Evolutionary conservation across 2,797 vertebrate genomes (phyloP).

Genomic region (Tachyglossus aculeatus): DNA sequence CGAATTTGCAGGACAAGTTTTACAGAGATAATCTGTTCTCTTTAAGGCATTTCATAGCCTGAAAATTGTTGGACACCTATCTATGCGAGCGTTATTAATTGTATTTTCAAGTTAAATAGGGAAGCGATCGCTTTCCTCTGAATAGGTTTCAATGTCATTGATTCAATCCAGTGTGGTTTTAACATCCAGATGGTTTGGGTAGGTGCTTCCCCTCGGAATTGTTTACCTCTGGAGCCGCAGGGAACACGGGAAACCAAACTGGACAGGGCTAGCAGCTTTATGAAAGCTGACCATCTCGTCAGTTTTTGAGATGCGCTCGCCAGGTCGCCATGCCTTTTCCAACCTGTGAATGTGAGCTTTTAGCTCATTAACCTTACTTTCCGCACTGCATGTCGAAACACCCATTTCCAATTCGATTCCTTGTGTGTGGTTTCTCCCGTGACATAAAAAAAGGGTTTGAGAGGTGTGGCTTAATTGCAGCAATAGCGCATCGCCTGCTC

Average conservation of each 20-base stretch:
- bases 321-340: slow-evolving; percentile 47
- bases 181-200: no score
- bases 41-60: no score
- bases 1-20: no score
- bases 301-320: slow-evolving; percentile 31
- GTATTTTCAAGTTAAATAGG: no score
- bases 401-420: slow-evolving; percentile 62
- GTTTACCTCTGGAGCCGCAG: slow-evolving; percentile 3
- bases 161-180: no score
- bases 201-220: no score
- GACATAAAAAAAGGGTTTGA: slow-evolving; percentile 41
- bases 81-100: no score
- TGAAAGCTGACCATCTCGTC: slow-evolving; percentile 18
- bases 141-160: no score
- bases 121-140: no score
- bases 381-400: slow-evolving; percentile 46
- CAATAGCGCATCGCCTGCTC: slow-evolving; percentile 48
- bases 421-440: slow-evolving; percentile 49
- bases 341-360: slow-evolving; percentile 45
- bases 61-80: no score
- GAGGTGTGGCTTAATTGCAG: slow-evolving; percentile 64
- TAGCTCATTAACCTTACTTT: slow-evolving; percentile 59
- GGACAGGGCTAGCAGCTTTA: neutral
- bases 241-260: slow-evolving; percentile 1
- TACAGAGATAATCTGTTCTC: no score